Evolutionary conservation across 1,140 invertebrate genomes (phyloP), one percentile per base, ranked within the genome.

Genomic region (Harpegnathos saltator): DNA sequence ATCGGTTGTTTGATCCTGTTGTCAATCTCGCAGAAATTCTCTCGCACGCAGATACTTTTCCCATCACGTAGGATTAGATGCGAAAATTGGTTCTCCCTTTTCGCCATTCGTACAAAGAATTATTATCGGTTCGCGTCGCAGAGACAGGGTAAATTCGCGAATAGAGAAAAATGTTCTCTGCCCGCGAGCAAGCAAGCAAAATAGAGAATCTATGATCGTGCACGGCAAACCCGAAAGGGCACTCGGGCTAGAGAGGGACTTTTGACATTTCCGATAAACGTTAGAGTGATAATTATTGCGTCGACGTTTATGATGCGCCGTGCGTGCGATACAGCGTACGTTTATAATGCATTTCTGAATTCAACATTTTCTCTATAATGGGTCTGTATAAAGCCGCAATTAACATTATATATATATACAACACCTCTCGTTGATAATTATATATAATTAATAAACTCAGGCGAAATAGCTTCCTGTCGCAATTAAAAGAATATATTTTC

Each of bases 51-150:
- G 59, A 54, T 22, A 38, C 24, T 77, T 77, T 56, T 44, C 58
- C 48, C 62, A 66, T 77, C 74, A 54, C 17, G 52, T 9, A 19
- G 61, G 61, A 77, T 77, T 77, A 77, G 48, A 66, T 44, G 29
- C 19, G 63, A 38, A 77, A 77, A 66, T 66, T 66, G 74, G 50
- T 56, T 77, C 14, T 15, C 11, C 19, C 33, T 2, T 77, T 66
- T 52, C 54, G 11, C 50, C 29, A 38, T 38, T 12, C 74, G 48
- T 54, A 14, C 54, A 77, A 66, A 48, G 61, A 77, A 56, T 65
- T 77, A 77, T 77, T 77, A 77, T 77, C 59, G 73, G 56, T 77
- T 77, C 7, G 7, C 11, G 38, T 74, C 26, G 11, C 15, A 9
- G 65, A 44, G 1, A 0, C 19, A 5, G 29, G 15, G 66, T 65